Conservation (phyloP, 92 coral and sea anemone genomes). For the Anthopleura xanthogrammica region DNA sequence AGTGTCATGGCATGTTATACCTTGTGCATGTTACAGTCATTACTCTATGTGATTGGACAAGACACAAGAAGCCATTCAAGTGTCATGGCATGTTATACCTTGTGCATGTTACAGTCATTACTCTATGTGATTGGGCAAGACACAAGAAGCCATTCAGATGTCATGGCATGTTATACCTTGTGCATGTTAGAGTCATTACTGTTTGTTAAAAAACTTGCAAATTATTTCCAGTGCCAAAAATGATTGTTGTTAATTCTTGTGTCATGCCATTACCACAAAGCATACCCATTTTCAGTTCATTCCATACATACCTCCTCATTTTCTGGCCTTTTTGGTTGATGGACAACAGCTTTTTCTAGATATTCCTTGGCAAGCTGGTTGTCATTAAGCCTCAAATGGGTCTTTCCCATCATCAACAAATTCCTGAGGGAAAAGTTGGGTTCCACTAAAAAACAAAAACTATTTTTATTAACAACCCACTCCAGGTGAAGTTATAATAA, state of each 20-base stretch:
- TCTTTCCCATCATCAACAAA: constrained; percentile 29
- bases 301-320: constrained; percentile 26
- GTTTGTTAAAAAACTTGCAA: too few relatives aligned
- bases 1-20: not conserved
- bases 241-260: too few relatives aligned
- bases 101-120: too few relatives aligned
- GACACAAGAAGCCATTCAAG: too few relatives aligned
- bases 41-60: too few relatives aligned
- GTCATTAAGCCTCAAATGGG: constrained; percentile 13
- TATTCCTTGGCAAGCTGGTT: constrained; percentile 29
- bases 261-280: too few relatives aligned
- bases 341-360: constrained; percentile 30
- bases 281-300: not conserved
- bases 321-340: constrained; percentile 30
- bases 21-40: not conserved
- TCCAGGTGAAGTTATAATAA: not conserved
- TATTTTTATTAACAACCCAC: not conserved
- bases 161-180: too few relatives aligned
- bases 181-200: too few relatives aligned
- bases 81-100: too few relatives aligned
- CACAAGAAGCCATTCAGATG: not conserved
- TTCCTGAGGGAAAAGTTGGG: constrained; percentile 31
- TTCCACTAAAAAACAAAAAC: constrained; percentile 16
- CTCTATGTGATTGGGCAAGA: not conserved
- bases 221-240: too few relatives aligned